Base-by-base conservation (phyloP, 2,888 invertebrate species). In the Ceriagrion tenellum region DNA sequence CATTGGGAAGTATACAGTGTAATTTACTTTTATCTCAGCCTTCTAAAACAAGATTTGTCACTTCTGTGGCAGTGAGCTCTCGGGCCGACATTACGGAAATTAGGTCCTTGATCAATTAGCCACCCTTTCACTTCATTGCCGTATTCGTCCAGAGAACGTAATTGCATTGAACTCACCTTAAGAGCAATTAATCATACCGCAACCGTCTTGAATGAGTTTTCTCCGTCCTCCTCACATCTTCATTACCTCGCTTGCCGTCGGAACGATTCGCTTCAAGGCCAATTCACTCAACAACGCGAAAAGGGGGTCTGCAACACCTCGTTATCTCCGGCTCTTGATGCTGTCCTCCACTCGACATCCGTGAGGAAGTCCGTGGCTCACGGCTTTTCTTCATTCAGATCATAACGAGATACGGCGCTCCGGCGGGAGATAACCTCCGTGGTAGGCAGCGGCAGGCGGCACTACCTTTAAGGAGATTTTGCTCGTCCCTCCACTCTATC, bases 381-480 rank as follows among this genome's bases (percentile, higher is more conserved):
- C 81, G 35, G 26, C 55, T 55, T 89, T 55, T 89, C 89, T 89
- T 55, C 47, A 55, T 89, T 89, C 55, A 55, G 89, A 55, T 55
- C 55, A 89, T 89, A 89, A 89, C 89, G 89, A 89, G 89, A 89
- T 47, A 89, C 89, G n/a, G 55, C n/a, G 20, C 55, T 55, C 55
- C 55, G 55, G 26, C 18, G 12, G 26, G 89, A 89, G 89, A 89
- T 89, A 55, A 89, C 89, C 89, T n/a, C 8, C 59, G 20, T 20
- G 20, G 89, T 55, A 35, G 81, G 30, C 16, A 35, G 81, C 10
- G 23, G 69, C 35, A 63, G 16, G 63, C 13, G 88, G 18, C n/a
- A 12, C n/a, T 89, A 55, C 89, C 35, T 89, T 89, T 55, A 89
- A 59, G 59, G 59, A 59, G 59, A 59, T 59, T 59, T 16, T 16